phyloP scores from a whole-genome alignment of 2,113 vertebrate genomes.

The Microtus oregoni region DNA sequence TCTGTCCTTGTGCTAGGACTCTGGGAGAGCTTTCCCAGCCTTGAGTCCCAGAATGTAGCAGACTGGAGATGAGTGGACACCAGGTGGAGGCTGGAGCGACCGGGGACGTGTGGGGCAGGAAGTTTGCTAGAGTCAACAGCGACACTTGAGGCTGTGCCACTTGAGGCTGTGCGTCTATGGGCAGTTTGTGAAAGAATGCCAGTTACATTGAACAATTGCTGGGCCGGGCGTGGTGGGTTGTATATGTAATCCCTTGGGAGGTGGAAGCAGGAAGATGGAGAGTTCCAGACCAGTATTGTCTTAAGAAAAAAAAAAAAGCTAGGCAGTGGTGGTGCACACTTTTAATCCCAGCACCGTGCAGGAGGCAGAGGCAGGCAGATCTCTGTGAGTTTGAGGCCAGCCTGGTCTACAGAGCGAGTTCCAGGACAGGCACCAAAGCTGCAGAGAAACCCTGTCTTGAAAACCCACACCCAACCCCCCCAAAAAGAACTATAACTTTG shows the following conservation, averaged over 20 bases:
- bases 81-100: neutral
- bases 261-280: neutral
- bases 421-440: no score
- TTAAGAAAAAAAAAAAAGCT: neutral
- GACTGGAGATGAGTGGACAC: neutral
- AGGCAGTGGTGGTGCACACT: no score
- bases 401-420: no score
- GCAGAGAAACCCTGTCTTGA: no score
- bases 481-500: neutral
- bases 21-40: neutral
- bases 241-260: neutral
- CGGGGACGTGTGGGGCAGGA: neutral
- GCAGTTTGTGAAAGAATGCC: neutral
- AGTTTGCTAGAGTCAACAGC: neutral
- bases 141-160: accelerated
- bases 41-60: neutral
- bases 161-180: neutral
- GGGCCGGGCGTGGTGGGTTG: neutral
- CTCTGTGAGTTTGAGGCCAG: no score
- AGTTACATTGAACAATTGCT: neutral
- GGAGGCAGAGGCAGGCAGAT: no score
- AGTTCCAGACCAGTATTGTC: neutral
- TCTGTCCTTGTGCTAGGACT: no score
- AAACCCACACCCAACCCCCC: no score
- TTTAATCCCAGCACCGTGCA: no score